Evolutionary conservation across 53 echinoderm and acorn worm species (phyloP).

Genomic region (Pentamera pediparva): DNA sequence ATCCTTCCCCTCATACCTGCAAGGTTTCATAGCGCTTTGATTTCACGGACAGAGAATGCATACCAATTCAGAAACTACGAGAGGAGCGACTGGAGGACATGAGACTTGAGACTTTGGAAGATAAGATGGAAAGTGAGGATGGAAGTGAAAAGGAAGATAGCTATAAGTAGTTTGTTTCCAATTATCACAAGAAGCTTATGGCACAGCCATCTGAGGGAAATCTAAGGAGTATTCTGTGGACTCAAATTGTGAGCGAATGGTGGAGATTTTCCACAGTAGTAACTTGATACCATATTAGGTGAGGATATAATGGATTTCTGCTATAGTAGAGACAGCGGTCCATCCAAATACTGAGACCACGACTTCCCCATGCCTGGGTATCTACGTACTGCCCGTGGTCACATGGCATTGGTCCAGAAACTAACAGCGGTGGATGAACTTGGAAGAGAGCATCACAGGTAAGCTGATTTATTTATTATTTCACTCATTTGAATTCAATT

Average conservation of each 20-base stretch:
- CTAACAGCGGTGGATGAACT: neutral
- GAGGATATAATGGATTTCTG: too few relatives aligned
- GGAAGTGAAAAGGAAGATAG: neutral
- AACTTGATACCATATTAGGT: too few relatives aligned
- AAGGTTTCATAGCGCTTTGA: too few relatives aligned
- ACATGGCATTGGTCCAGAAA: neutral
- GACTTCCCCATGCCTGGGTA: neutral
- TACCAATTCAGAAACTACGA: too few relatives aligned
- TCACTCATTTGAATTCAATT: too few relatives aligned
- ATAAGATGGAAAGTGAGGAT: neutral
- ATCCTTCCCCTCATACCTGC: too few relatives aligned
- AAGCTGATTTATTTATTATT: neutral
- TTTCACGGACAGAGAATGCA: too few relatives aligned
- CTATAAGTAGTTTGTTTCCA: neutral
- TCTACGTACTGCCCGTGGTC: neutral
- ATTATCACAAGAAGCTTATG: neutral
- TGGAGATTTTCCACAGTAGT: too few relatives aligned
- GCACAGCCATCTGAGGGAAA: neutral
- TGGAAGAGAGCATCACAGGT: neutral
- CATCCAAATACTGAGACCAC: neutral
- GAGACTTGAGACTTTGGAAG: too few relatives aligned
- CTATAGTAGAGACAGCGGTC: too few relatives aligned
- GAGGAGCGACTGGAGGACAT: too few relatives aligned
- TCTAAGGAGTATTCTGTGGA: neutral
- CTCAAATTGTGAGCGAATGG: too few relatives aligned